Conservation (phyloP, 2,888 invertebrate genomes). For the Liposcelis brunnea region DNA sequence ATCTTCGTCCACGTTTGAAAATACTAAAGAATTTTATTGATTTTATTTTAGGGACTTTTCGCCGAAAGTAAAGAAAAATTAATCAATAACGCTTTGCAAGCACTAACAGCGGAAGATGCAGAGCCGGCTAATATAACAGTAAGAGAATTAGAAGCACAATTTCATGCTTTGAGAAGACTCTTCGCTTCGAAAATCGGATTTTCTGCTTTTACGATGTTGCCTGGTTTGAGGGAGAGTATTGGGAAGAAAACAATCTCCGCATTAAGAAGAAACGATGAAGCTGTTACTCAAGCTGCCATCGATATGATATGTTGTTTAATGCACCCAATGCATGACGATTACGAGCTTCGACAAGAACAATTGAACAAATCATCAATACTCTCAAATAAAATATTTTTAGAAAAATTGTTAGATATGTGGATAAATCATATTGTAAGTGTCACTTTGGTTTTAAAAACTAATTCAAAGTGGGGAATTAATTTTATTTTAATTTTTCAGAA, state of each 20-base stretch:
- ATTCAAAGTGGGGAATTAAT: neutral
- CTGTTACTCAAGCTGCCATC: slow-evolving; percentile 87
- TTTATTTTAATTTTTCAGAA: slow-evolving; percentile 36
- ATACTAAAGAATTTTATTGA: slow-evolving; percentile 12
- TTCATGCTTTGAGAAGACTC: slow-evolving; percentile 81
- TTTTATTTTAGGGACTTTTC: slow-evolving; percentile 65
- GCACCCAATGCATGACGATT: slow-evolving; percentile 96
- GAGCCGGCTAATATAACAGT: slow-evolving; percentile 40
- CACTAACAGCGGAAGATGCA: slow-evolving; percentile 56
- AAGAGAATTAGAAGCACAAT: slow-evolving; percentile 75
- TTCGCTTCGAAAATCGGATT: slow-evolving; percentile 98
- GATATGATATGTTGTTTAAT: slow-evolving; percentile 95
- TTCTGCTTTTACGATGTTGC: slow-evolving; percentile 78
- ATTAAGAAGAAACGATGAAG: slow-evolving; percentile 68
- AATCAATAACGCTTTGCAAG: slow-evolving; percentile 76
- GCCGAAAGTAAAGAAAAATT: slow-evolving; percentile 96
- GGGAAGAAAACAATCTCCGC: slow-evolving; percentile 85
- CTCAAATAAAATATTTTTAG: slow-evolving; percentile 78
- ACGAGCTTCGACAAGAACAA: slow-evolving; percentile 93
- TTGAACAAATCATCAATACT: slow-evolving; percentile 92
- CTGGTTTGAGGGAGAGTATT: slow-evolving; percentile 89
- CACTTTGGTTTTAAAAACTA: neutral
- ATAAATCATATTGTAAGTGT: slow-evolving; percentile 72
- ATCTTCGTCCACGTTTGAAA: neutral
- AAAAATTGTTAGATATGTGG: slow-evolving; percentile 89